Evolutionary conservation across 2,113 vertebrate genomes (phyloP), one percentile per base, ranked within the genome.

Genomic region (Gobius niger): DNA sequence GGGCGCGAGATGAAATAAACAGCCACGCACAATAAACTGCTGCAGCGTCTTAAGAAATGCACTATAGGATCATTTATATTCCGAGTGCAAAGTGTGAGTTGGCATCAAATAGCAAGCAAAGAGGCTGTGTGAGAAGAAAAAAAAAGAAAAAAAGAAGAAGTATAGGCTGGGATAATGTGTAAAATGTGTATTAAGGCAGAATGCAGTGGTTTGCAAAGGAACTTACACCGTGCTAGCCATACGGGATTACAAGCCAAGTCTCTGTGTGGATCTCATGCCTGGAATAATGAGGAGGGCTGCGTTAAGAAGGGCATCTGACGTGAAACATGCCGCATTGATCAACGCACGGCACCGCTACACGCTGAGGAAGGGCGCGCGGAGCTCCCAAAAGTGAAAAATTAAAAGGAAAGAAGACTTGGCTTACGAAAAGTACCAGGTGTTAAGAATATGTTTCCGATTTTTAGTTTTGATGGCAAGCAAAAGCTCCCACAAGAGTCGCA

Each of bases 21-120:
- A 83, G 47, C 77, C 70, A 74, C 61, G 46, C 66, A 70, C 54
- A 76, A 65, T 34, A 76, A 19, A 54, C 61, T 65, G 73, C 67
- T 8, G 63, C 63, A 80, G 72, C 49, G 56, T 59, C 56, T 59
- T 59, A 41, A 59, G 24, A 40, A 59, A 59, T 40, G 56, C 56
- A 41, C 56, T 59, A 59, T 41, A 59, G 56, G 56, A 59, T 59
- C 10, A 59, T 59, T 59, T 59, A 59, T 59, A 59, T 59, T 59
- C 56, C 41, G 24, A 41, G 41, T 13, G 56, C 56, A 59, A 41
- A 15, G 24, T 59, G 56, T 59, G 34, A 59, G 34, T 40, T 41
- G 34, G 34, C 56, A 24, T 59, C 24, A 59, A 59, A 59, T 3
- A 59, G 53, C 24, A 59, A 59, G 56, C 57, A 60, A 9, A 60